These are phyloP conservation scores for Sisor rabdophorus DNA, from an alignment of 2,113 vertebrate species.

Conservation along the genomic window DNA sequence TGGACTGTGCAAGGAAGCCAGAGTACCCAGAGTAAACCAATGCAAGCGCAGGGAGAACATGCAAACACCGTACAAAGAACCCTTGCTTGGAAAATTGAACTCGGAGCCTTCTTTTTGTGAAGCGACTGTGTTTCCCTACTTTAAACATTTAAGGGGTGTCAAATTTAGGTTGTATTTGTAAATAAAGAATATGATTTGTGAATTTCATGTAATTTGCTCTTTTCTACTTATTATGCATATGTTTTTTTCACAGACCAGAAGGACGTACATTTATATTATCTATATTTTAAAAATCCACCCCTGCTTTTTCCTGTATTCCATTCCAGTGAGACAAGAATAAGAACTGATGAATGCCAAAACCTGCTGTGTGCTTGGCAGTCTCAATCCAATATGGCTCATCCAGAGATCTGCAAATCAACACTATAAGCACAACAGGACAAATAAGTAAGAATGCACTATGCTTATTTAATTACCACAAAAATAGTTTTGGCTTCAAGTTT, in stretches of 20 bases:
- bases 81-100: too few species aligned
- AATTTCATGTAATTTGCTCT: neutral
- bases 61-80: too few species aligned
- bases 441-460: neutral
- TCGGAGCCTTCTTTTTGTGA: too few species aligned
- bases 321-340: constrained; percentile 25
- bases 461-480: neutral
- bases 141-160: too few species aligned
- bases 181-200: too few species aligned
- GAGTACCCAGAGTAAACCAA: too few species aligned
- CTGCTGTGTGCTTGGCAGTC: constrained; percentile 18
- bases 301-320: constrained; percentile 25
- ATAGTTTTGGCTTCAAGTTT: neutral
- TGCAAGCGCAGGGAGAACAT: too few species aligned
- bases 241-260: constrained; percentile 8
- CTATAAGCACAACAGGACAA: constrained; percentile 15
- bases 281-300: constrained; percentile 28
- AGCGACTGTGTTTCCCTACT: too few species aligned
- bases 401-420: constrained; percentile 27
- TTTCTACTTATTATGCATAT: neutral
- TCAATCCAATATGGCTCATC: constrained; percentile 29
- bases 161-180: too few species aligned
- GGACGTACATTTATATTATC: constrained; percentile 1
- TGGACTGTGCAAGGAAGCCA: too few species aligned
- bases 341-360: constrained; percentile 28